These are phyloP conservation scores for Porites evermanni DNA, from an alignment of 92 coral and sea anemone genomes.

Conservation along the genomic window DNA sequence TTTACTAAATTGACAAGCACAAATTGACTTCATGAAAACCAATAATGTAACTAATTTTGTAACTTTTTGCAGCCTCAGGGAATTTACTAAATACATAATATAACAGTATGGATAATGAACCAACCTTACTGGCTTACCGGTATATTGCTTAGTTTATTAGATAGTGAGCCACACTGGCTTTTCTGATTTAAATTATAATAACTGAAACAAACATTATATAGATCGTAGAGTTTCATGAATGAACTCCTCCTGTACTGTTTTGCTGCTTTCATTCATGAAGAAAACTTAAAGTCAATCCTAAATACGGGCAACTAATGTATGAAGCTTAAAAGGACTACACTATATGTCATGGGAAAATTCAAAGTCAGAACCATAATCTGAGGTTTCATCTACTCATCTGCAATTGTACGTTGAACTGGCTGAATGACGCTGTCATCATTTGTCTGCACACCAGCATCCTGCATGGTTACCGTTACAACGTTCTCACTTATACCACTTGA, in stretches of 20 bases:
- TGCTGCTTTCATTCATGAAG: too few species aligned
- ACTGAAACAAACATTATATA: neutral
- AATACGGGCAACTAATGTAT: neutral
- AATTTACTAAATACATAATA: too few species aligned
- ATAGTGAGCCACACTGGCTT: conserved; percentile 9
- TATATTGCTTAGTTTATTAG: neutral
- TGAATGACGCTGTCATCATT: conserved; percentile 1
- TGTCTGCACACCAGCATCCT: conserved; percentile 31
- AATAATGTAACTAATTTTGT: neutral
- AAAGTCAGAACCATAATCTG: neutral
- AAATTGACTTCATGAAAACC: neutral
- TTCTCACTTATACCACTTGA: conserved; percentile 6
- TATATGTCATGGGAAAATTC: too few species aligned
- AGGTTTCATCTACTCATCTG: conserved; percentile 26
- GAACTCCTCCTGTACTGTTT: too few species aligned
- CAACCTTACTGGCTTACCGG: neutral
- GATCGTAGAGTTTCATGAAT: too few species aligned
- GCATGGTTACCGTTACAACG: conserved; percentile 5
- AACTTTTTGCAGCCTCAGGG: conserved; percentile 2
- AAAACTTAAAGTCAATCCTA: too few species aligned
- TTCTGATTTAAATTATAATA: neutral
- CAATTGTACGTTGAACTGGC: conserved; percentile 9
- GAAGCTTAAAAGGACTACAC: too few species aligned
- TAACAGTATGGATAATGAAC: too few species aligned
- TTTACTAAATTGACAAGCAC: too few species aligned